Base-by-base conservation (phyloP, 2,113 vertebrate species). In the Burhinus oedicnemus region DNA sequence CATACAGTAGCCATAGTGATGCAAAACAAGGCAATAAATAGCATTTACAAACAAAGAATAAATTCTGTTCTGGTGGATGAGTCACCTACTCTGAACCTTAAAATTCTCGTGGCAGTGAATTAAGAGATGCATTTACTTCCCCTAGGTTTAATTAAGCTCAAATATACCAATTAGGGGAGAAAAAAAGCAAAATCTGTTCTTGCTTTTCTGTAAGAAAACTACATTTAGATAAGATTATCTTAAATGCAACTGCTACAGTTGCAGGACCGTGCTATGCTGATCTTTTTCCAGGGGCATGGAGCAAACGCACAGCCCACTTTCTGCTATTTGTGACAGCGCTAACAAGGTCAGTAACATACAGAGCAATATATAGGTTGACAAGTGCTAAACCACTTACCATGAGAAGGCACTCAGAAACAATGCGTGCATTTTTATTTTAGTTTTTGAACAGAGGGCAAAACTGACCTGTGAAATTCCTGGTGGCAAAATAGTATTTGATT, bases 1-100 rank as follows among this genome's bases (percentile, higher is more conserved):
- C 87, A 97, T 64, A 42, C 88, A 97, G 95, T 95, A 97, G 95
- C 87, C 95, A 97, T 97, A 95, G 95, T 88, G 96, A 97, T 94
- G 91, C 87, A 86, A 95, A 95, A 91, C 79, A 95, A 89, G 72
- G 61, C 80, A 95, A 97, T 96, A 97, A 97, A 96, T 91, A 97
- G 87, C 82, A 90, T 93, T 96, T 96, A 93, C 90, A 97, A 95
- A 96, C 96, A 96, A 96, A 94, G 91, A 89, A 93, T 84, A 88
- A 93, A 94, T 94, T 95, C 70, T 94, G 26, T 84, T 95, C 95
- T 95, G 83, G 23, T 70, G 58, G 94, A 94, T 96, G 95, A 97
- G 76, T 97, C 94, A 94, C 58, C 66, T 84, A 82, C 65, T 66
- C 77, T 70, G 74, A 96, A 94, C 93, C 94, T 86, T 68, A 78